Conservation (phyloP, 2,797 vertebrate species). For the Morelia viridis region DNA sequence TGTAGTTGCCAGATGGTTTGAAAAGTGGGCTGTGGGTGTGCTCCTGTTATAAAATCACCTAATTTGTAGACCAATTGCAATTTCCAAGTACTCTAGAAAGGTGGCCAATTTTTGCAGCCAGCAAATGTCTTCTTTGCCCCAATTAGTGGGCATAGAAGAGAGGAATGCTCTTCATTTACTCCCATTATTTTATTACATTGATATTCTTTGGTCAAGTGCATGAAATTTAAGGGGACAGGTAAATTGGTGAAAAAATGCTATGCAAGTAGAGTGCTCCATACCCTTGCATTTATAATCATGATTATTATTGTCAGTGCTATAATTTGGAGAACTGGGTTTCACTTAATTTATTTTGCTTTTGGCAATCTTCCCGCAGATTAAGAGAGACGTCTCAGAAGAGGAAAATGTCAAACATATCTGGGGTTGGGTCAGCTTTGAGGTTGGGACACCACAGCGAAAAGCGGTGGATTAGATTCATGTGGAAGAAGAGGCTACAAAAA, state of each 20-base stretch:
- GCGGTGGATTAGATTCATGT: neutral
- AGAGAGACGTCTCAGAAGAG: neutral
- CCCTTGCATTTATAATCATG: neutral
- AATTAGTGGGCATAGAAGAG: neutral
- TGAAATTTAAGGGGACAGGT: neutral
- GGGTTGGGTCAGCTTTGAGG: neutral
- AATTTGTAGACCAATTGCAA: neutral
- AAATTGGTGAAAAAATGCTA: neutral
- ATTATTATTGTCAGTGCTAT: neutral
- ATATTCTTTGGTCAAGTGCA: neutral
- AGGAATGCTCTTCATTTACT: too few species aligned
- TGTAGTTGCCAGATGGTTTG: neutral
- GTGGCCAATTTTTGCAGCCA: neutral
- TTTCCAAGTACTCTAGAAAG: neutral
- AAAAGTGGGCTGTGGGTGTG: neutral
- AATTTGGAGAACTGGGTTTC: neutral
- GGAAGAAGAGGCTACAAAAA: neutral
- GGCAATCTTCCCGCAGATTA: neutral
- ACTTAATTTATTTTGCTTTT: constrained; percentile 8
- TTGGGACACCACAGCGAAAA: neutral
- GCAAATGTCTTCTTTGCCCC: neutral
- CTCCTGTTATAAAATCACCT: neutral
- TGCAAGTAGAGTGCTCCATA: neutral
- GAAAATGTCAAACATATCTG: neutral
- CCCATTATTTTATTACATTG: neutral